Conservation (phyloP, 1,140 invertebrate genomes). For the Caenorhabditis latens region DNA sequence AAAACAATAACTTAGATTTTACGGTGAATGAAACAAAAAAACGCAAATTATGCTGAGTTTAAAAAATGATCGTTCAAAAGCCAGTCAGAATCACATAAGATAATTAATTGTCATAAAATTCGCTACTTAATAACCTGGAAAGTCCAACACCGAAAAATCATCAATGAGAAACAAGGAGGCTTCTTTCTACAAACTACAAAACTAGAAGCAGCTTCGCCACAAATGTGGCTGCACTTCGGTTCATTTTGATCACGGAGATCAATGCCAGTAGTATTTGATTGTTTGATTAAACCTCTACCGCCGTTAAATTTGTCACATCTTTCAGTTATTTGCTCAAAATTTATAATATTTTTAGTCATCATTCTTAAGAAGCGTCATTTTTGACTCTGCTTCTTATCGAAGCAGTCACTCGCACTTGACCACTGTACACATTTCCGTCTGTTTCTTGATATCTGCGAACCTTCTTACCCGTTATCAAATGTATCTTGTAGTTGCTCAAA, state of each 20-base stretch:
- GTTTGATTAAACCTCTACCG: constrained; percentile 19
- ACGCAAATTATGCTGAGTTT: too few species aligned
- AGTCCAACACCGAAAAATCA: too few species aligned
- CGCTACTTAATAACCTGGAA: too few species aligned
- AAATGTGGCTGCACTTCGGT: not conserved
- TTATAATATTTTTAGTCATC: constrained; percentile 29
- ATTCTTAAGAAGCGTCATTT: constrained; percentile 37
- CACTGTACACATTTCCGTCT: constrained; percentile 16
- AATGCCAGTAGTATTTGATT: constrained; percentile 26
- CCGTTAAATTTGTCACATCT: constrained; percentile 36
- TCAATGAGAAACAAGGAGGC: too few species aligned
- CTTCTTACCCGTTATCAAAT: not conserved
- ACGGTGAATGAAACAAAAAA: too few species aligned
- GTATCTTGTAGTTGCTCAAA: constrained; percentile 40
- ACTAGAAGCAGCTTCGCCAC: not conserved
- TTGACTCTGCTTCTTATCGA: not conserved
- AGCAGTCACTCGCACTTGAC: not conserved
- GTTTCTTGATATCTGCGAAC: constrained; percentile 26
- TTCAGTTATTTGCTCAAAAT: constrained; percentile 34
- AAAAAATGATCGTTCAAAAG: too few species aligned
- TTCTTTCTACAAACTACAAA: not conserved
- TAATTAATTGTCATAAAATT: too few species aligned
- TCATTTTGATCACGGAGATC: constrained; percentile 7
- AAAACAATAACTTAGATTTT: too few species aligned
- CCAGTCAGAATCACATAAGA: too few species aligned